Conservation (phyloP, 2,888 invertebrate species). For the Eristalis arbustorum region DNA sequence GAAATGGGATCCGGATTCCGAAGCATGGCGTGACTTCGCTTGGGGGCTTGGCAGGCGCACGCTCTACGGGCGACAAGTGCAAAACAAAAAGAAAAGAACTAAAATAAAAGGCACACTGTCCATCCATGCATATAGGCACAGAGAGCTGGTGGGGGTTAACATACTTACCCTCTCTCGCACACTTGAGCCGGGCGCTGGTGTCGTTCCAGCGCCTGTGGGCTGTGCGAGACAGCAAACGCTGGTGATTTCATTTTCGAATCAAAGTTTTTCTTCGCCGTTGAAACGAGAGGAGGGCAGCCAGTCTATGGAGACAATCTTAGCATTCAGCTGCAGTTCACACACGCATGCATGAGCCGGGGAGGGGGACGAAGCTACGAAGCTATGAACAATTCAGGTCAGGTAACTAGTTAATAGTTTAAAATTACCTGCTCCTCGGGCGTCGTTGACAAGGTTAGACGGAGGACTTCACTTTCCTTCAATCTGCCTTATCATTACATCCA, state of each 20-base stretch:
- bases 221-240: conserved; percentile 40
- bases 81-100: conserved; percentile 21
- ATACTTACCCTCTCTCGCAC: not conserved
- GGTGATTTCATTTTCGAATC: conserved; percentile 62
- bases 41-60: conserved; percentile 9
- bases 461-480: not conserved
- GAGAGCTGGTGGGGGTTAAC: not conserved
- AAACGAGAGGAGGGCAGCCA: not conserved
- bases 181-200: not conserved
- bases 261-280: conserved; percentile 54
- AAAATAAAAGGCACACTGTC: conserved; percentile 32
- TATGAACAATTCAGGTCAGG: conserved; percentile 58
- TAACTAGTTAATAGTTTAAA: conserved; percentile 65
- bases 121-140: conserved; percentile 60
- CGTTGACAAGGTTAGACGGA: conserved; percentile 7
- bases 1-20: conserved; percentile 60
- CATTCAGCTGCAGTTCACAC: conserved; percentile 61
- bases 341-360: conserved; percentile 45
- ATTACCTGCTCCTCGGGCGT: conserved; percentile 48
- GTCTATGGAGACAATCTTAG: conserved; percentile 54
- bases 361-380: not conserved
- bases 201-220: not conserved
- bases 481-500: not conserved
- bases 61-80: not conserved
- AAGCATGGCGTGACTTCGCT: conserved; percentile 39